Percentiles rank a stretch among this genome's conserved stretches.
Conservation (phyloP, 1,140 invertebrate species). For the Drosophila repleta region DNA sequence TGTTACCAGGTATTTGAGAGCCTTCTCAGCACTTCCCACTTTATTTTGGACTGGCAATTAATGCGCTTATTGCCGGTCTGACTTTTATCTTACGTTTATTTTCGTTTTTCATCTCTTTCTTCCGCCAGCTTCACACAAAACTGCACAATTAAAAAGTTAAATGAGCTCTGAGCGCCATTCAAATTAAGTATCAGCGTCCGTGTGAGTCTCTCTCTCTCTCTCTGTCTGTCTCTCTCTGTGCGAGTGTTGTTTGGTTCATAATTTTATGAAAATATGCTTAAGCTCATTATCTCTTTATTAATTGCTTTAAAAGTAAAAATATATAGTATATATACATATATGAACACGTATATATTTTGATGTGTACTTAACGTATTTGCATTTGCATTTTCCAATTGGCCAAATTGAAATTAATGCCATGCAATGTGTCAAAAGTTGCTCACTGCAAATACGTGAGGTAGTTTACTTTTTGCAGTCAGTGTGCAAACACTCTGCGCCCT, state of each 20-base stretch:
- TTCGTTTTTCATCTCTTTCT: conserved; percentile 31
- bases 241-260: conserved; percentile 18
- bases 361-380: conserved; percentile 3
- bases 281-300: conserved; percentile 59
- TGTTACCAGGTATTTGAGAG: background rate
- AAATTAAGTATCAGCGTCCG: conserved; percentile 41
- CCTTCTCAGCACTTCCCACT: background rate
- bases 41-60: conserved; percentile 57
- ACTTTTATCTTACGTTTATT: conserved; percentile 66
- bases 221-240: conserved; percentile 4
- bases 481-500: conserved; percentile 1
- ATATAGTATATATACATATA: background rate
- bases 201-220: conserved; percentile 1
- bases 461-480: conserved; percentile 47
- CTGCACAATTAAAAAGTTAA: conserved; percentile 80
- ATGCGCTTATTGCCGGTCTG: conserved; percentile 70
- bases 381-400: conserved; percentile 41
- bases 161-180: conserved; percentile 59
- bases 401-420: conserved; percentile 56
- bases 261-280: conserved; percentile 56
- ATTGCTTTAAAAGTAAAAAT: conserved; percentile 49
- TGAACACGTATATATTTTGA: too few species aligned
- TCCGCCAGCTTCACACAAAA: conserved; percentile 58
- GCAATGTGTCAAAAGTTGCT: conserved; percentile 43
- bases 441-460: conserved; percentile 10